These are phyloP conservation scores for Morpho achilles DNA, from an alignment of 2,888 invertebrate genomes.

Conservation along the genomic window DNA sequence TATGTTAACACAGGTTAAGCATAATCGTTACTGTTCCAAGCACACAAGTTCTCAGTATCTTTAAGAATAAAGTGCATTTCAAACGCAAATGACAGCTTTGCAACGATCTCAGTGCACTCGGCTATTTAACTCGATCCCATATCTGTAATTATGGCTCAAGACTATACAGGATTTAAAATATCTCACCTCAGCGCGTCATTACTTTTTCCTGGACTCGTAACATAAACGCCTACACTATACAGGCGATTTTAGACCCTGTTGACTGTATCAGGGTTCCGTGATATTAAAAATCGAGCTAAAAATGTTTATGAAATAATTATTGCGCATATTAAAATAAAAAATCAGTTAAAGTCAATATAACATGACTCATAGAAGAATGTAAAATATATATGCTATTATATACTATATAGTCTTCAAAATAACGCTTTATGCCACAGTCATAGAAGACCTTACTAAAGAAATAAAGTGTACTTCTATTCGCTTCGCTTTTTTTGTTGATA, in stretches of 20 bases:
- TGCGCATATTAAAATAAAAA: too few relatives aligned
- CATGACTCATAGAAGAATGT: too few relatives aligned
- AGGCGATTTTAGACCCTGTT: constrained; percentile 49
- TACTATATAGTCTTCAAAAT: too few relatives aligned
- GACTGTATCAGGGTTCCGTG: not conserved
- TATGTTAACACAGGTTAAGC: not conserved
- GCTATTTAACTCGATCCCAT: constrained; percentile 69
- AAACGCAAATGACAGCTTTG: constrained; percentile 62
- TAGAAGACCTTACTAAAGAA: too few relatives aligned
- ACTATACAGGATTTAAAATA: constrained; percentile 63
- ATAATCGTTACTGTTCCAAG: constrained; percentile 13
- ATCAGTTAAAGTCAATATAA: constrained; percentile 4
- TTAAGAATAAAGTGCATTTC: constrained; percentile 51
- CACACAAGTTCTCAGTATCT: constrained; percentile 42
- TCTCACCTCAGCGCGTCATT: constrained; percentile 57
- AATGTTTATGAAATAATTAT: too few relatives aligned
- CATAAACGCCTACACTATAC: constrained; percentile 43
- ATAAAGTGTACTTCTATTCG: too few relatives aligned
- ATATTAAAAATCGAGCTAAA: not conserved
- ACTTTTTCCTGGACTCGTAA: constrained; percentile 36
- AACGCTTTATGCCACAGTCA: too few relatives aligned
- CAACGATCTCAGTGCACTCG: constrained; percentile 48
- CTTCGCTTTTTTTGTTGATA: too few relatives aligned
- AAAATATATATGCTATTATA: too few relatives aligned
- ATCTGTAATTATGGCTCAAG: constrained; percentile 69